Percentiles rank a stretch among this genome's conserved stretches.
Evolutionary conservation across 2,113 vertebrate genomes (phyloP).

Genomic region (Chlamydotis undulata): DNA sequence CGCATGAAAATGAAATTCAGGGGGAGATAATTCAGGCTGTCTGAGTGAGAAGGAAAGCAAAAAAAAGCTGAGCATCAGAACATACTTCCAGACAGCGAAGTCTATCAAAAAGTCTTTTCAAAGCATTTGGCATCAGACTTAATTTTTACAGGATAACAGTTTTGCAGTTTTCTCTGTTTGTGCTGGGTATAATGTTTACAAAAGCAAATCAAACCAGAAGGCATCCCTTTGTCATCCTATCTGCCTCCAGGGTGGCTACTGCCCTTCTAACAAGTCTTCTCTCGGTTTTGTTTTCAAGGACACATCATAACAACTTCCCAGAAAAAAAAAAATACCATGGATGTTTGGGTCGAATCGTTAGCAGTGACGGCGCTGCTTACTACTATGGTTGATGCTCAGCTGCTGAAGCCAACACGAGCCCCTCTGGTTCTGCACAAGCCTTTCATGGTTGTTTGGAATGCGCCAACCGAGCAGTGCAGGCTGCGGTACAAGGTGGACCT

Average conservation of each 20-base stretch:
- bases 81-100: background rate
- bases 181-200: fast-evolving
- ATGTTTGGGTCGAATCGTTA: background rate
- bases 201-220: background rate
- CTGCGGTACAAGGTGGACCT: constrained; percentile 86
- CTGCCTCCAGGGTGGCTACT: background rate
- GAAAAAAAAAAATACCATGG: constrained; percentile 60
- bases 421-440: constrained; percentile 81
- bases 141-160: background rate
- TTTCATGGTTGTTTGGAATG: constrained; percentile 89
- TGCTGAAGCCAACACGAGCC: constrained; percentile 70
- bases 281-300: constrained; percentile 33
- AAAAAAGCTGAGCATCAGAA: background rate
- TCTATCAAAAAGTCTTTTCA: background rate
- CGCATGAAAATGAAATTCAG: background rate
- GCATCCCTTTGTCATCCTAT: background rate
- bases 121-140: background rate
- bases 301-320: background rate
- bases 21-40: background rate
- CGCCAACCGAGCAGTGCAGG: constrained; percentile 83
- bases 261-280: background rate
- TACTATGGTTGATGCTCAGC: background rate
- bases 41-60: background rate
- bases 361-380: background rate
- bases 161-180: background rate